phyloP scores from a whole-genome alignment of 2,797 vertebrate genomes.

The Apogon hyalosoma region DNA sequence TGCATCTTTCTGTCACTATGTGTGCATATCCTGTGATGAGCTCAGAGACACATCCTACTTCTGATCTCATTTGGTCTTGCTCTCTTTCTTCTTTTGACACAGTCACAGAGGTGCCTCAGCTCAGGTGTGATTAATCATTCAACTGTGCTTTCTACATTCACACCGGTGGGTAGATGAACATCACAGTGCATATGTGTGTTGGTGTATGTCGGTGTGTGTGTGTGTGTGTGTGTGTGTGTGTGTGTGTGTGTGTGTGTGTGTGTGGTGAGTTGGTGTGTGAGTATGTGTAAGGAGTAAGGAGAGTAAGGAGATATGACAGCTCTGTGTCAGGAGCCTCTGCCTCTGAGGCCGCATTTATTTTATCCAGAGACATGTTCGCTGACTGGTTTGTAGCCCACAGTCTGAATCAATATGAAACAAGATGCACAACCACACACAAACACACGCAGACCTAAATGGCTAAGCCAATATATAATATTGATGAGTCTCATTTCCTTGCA shows the following conservation, averaged over 20 bases:
- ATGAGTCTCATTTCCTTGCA: too few relatives aligned
- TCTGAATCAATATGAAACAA: constrained; percentile 67
- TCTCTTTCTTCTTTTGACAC: constrained; percentile 8
- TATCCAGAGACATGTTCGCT: constrained; percentile 65
- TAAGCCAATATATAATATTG: too few relatives aligned
- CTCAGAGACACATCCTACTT: constrained; percentile 27
- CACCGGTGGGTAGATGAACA: constrained; percentile 31
- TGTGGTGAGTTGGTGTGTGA: background rate
- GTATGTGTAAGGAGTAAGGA: constrained; percentile 23
- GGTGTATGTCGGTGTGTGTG: constrained; percentile 18
- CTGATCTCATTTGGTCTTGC: constrained; percentile 24
- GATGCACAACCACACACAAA: background rate
- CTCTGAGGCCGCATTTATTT: constrained; percentile 69
- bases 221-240: constrained; percentile 5
- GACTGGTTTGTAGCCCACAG: constrained; percentile 64
- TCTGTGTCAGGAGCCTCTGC: constrained; percentile 62
- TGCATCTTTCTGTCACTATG: constrained; percentile 4
- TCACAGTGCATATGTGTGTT: constrained; percentile 1
- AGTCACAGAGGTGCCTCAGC: constrained; percentile 2
- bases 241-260: constrained; percentile 1
- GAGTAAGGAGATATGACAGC: constrained; percentile 60
- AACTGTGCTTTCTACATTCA: constrained; percentile 17
- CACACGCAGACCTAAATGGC: too few relatives aligned
- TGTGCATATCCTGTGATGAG: constrained; percentile 21
- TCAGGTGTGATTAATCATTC: constrained; percentile 67